These are phyloP conservation scores for Trichopoda pennipes DNA, from an alignment of 2,888 invertebrate genomes.

Conservation along the genomic window DNA sequence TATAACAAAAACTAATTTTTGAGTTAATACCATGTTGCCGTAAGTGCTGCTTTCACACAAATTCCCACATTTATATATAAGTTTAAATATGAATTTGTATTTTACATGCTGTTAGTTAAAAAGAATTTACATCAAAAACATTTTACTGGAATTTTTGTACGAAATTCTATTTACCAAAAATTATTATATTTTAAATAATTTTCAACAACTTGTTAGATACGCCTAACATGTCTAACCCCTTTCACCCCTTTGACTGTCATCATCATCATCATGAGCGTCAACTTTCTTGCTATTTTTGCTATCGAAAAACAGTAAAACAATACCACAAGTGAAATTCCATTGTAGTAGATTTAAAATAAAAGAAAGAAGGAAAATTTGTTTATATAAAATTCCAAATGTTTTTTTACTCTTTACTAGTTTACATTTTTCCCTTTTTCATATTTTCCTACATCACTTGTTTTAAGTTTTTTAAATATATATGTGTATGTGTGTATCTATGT, in stretches of 20 bases:
- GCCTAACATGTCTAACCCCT: constrained; percentile 53
- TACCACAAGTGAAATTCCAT: constrained; percentile 68
- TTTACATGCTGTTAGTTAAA: constrained; percentile 50
- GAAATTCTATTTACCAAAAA: constrained; percentile 64
- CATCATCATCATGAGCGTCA: constrained; percentile 16
- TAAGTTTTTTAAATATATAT: neutral
- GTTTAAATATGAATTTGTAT: constrained; percentile 39
- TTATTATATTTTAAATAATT: constrained; percentile 64
- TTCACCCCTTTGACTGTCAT: constrained; percentile 32
- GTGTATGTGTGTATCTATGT: neutral
- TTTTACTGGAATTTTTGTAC: constrained; percentile 48
- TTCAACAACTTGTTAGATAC: constrained; percentile 64
- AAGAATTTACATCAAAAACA: constrained; percentile 64
- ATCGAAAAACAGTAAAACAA: constrained; percentile 38
- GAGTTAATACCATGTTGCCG: neutral
- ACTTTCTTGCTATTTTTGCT: neutral
- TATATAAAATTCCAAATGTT: constrained; percentile 66
- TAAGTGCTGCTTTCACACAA: neutral
- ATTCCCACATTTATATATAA: constrained; percentile 17
- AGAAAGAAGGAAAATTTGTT: constrained; percentile 46
- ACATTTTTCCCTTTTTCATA: neutral
- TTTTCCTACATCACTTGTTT: constrained; percentile 17
- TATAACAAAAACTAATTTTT: neutral
- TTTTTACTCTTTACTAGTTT: constrained; percentile 50
- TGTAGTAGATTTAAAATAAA: constrained; percentile 61